Base-by-base conservation (phyloP, 2,113 vertebrate genomes). In the Perca schrenkii region DNA sequence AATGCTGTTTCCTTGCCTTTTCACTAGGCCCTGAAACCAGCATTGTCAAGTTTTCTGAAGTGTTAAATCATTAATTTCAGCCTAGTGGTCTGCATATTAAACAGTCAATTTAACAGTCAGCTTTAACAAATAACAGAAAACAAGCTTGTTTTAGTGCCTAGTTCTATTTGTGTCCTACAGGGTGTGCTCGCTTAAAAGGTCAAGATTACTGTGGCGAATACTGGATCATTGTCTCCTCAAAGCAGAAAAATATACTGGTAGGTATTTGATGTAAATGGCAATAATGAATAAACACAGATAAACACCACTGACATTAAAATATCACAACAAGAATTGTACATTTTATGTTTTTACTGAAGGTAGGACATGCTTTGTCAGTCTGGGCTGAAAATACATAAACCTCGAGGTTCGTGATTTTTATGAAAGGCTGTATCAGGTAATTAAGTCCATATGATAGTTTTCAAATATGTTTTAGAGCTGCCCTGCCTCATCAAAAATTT, bases 61-160 rank as follows among this genome's bases (percentile, higher is more conserved):
- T 43, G 47, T 80, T 71, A 75, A 81, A 69, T 77, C 4, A 17
- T 50, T 67, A 15, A 75, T 75, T 80, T 75, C 6, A 72, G 28
- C 56, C 5, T 22, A 16, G 36, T 62, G 36, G 36, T 76, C 22
- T 76, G 60, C 36, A 43, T 85, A 54, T 31, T 25, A 77, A 17
- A 47, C 21, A 68, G 50, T 31, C 43, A 7, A 22, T 58, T 46
- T 19, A 62, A 74, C 25, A 49, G 36, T 52, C 17, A 52, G 25
- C 67, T 71, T 78, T 47, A 75, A 60, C 34, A 75, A 71, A 81
- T 63, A 70, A 40, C 52, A 77, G 43, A 56, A 40, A 62, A 58
- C 16, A 52, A 25, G 82, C 43, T 68, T 17, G 6, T 54, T 34
- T 66, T 21, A 53, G 58, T 78, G 10, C 54, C 40, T 61, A 36